Percentiles rank a stretch among this genome's conserved stretches.
These are phyloP conservation scores for Syrrhaptes paradoxus DNA, from an alignment of 2,113 vertebrate species.

Conservation along the genomic window DNA sequence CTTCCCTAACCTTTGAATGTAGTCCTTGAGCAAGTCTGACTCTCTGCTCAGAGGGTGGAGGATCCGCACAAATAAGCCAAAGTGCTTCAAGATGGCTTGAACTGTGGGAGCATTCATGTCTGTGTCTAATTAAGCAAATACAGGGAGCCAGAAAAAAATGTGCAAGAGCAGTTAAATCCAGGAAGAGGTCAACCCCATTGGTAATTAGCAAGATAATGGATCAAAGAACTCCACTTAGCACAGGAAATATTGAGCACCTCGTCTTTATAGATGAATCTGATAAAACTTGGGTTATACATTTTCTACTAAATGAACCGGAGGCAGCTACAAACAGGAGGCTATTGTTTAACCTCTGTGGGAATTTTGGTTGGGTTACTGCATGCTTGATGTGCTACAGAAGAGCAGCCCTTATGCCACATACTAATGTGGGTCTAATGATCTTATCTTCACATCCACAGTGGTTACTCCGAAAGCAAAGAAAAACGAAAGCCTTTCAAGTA, in stretches of 20 bases:
- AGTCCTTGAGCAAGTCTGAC: neutral
- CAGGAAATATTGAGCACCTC: constrained; percentile 59
- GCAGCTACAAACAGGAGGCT: constrained; percentile 47
- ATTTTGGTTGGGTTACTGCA: constrained; percentile 8
- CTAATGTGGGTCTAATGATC: constrained; percentile 54
- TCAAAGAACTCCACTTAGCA: constrained; percentile 60
- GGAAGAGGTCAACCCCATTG: constrained; percentile 25
- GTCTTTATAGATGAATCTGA: constrained; percentile 54
- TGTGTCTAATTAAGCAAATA: constrained; percentile 65
- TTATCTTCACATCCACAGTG: constrained; percentile 45
- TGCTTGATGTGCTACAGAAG: constrained; percentile 39
- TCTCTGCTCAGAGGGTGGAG: neutral
- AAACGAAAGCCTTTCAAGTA: constrained; percentile 35
- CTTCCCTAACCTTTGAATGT: neutral
- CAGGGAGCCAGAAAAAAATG: constrained; percentile 27
- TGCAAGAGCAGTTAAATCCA: constrained; percentile 47
- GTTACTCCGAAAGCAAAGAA: constrained; percentile 27
- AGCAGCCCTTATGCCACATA: constrained; percentile 3
- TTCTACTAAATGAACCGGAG: constrained; percentile 60
- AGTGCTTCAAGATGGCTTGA: neutral
- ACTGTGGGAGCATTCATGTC: constrained; percentile 43
- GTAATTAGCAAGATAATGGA: constrained; percentile 58
- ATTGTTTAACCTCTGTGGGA: constrained; percentile 49
- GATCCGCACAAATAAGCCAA: neutral
- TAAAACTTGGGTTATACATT: constrained; percentile 63